These are phyloP conservation scores for Parnassius apollo DNA, from an alignment of 2,888 invertebrate genomes.

Conservation along the genomic window DNA sequence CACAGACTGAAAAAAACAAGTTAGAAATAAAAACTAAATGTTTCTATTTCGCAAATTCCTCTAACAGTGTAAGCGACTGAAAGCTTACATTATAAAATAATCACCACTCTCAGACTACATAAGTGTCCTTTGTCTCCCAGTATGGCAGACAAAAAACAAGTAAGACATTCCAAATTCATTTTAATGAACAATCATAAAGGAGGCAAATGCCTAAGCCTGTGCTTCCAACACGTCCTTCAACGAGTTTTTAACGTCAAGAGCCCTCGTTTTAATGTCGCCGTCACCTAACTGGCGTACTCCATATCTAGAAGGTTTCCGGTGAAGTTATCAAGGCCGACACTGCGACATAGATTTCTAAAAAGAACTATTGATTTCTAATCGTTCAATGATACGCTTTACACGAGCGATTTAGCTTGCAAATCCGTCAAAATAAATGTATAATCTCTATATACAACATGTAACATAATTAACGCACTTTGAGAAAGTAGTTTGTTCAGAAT, in stretches of 20 bases:
- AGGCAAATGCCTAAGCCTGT: constrained; percentile 14
- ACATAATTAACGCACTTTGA: too few relatives aligned
- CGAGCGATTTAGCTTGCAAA: constrained; percentile 1
- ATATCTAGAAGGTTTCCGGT: constrained; percentile 24
- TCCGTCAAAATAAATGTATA: not conserved
- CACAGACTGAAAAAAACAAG: too few relatives aligned
- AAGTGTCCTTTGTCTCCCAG: constrained; percentile 15
- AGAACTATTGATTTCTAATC: constrained; percentile 23
- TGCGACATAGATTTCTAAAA: constrained; percentile 26
- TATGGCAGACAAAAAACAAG: constrained; percentile 16
- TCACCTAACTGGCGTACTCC: constrained; percentile 19
- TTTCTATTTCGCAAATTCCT: not conserved
- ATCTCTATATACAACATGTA: too few relatives aligned
- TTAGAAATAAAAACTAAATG: too few relatives aligned
- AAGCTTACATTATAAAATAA: constrained; percentile 20
- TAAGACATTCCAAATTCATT: constrained; percentile 17
- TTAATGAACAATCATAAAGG: constrained; percentile 9
- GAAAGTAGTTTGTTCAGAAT: too few relatives aligned
- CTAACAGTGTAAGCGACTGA: constrained; percentile 1
- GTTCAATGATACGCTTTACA: constrained; percentile 13
- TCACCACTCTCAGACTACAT: constrained; percentile 19
- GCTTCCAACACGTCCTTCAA: constrained; percentile 16
- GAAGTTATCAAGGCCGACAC: constrained; percentile 20
- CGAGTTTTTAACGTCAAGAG: constrained; percentile 19
- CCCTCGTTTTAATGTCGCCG: constrained; percentile 16